These are phyloP conservation scores for Coryphaenoides rupestris DNA, from an alignment of 2,113 vertebrate species.

Conservation along the genomic window DNA sequence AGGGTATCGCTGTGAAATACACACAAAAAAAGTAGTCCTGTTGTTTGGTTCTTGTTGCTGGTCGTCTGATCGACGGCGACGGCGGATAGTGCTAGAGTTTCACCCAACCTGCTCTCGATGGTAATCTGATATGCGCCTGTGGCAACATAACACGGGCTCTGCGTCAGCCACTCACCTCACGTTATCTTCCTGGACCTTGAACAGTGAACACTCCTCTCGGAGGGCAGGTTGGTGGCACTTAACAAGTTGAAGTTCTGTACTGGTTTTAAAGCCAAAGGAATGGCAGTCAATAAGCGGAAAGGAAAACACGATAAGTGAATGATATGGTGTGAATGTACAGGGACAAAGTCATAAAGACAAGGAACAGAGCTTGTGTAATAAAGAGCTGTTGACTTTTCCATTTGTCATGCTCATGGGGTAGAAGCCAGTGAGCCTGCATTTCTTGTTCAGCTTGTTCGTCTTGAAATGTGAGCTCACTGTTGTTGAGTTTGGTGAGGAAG, in stretches of 20 bases:
- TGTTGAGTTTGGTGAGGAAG: background rate
- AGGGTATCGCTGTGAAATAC: slow-evolving; percentile 9
- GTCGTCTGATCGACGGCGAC: slow-evolving; percentile 27
- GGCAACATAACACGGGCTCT: slow-evolving; percentile 66
- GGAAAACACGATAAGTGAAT: slow-evolving; percentile 26
- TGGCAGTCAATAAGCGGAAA: slow-evolving; percentile 7
- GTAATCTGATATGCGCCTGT: slow-evolving; percentile 67
- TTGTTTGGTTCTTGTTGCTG: slow-evolving; percentile 40
- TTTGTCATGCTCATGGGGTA: slow-evolving; percentile 39
- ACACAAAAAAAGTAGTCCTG: slow-evolving; percentile 26
- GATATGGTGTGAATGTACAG: slow-evolving; percentile 28
- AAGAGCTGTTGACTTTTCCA: slow-evolving; percentile 28
- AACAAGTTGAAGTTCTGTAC: slow-evolving; percentile 50
- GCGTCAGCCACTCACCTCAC: slow-evolving; percentile 69
- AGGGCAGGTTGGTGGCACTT: slow-evolving; percentile 56
- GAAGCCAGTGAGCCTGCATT: slow-evolving; percentile 29
- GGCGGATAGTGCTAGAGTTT: slow-evolving; percentile 36
- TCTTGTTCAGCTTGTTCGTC: slow-evolving; percentile 26
- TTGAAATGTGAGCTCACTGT: slow-evolving; percentile 9
- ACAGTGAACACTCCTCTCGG: slow-evolving; percentile 49
- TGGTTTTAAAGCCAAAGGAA: slow-evolving; percentile 28
- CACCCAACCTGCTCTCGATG: slow-evolving; percentile 49
- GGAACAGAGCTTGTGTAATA: slow-evolving; percentile 1
- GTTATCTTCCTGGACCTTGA: slow-evolving; percentile 79
- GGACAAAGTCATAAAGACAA: slow-evolving; percentile 16